Conservation (phyloP, 2,797 vertebrate genomes). For the Typhlichthys eigenmanni region DNA sequence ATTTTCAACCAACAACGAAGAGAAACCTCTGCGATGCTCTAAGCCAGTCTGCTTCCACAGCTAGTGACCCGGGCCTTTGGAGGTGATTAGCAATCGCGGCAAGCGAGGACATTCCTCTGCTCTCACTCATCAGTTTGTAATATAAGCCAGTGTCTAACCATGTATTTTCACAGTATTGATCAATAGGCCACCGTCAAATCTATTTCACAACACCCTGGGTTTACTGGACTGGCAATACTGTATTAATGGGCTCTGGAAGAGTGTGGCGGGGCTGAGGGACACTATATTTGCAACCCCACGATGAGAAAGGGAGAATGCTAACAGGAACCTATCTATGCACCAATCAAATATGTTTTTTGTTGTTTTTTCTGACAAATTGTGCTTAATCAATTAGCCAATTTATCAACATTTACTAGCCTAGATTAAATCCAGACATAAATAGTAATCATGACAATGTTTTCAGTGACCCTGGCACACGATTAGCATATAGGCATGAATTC, state of each 20-base stretch:
- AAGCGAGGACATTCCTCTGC: neutral
- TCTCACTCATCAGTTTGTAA: too few relatives aligned
- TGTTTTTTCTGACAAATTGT: too few relatives aligned
- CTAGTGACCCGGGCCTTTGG: conserved; percentile 40
- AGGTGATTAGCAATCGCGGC: conserved; percentile 36
- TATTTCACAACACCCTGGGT: conserved; percentile 13
- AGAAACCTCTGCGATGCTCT: conserved; percentile 14
- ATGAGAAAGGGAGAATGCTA: conserved; percentile 22
- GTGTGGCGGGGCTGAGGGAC: conserved; percentile 18
- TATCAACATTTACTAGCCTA: too few relatives aligned
- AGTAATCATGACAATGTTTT: neutral
- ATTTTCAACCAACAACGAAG: conserved; percentile 66
- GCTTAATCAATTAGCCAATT: neutral
- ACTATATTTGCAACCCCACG: conserved; percentile 26
- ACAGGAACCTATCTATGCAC: too few relatives aligned
- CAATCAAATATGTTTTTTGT: too few relatives aligned
- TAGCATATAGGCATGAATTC: too few relatives aligned
- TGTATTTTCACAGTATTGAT: conserved; percentile 33
- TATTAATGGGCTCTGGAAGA: conserved; percentile 28
- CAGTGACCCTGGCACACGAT: neutral
- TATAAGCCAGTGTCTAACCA: conserved; percentile 15
- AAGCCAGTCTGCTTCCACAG: conserved; percentile 26
- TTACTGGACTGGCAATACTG: conserved; percentile 33
- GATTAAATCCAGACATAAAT: neutral
- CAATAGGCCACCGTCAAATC: conserved; percentile 14